phyloP scores from a whole-genome alignment of 2,113 vertebrate genomes.

The Rhabdomys dilectus region DNA sequence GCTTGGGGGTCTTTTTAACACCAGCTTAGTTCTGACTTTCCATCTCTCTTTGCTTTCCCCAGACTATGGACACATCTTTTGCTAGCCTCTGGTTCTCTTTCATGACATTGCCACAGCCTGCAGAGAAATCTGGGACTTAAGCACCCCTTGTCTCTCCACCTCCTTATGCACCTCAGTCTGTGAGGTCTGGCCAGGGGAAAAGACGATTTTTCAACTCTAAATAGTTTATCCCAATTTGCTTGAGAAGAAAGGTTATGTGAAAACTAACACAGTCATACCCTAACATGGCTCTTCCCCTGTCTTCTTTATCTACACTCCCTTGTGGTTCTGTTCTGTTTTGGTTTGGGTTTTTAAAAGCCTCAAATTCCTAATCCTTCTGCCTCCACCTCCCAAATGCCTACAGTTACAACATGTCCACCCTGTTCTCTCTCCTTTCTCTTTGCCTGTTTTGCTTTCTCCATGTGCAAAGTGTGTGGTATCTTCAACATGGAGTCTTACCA shows the following conservation, averaged over 20 bases:
- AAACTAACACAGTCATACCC: not conserved
- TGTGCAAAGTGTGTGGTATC: not conserved
- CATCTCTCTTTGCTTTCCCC: not conserved
- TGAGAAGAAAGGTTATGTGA: conserved; percentile 38
- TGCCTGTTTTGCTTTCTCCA: not conserved
- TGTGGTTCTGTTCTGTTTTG: not conserved
- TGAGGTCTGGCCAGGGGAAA: not conserved
- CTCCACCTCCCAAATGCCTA: not conserved
- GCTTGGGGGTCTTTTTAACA: not conserved
- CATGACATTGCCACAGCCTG: not conserved
- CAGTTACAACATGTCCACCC: too few species aligned
- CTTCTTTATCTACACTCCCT: not conserved
- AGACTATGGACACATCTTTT: not conserved
- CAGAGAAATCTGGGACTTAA: not conserved
- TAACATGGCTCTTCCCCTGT: not conserved
- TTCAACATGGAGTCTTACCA: not conserved
- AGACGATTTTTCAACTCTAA: conserved; percentile 51
- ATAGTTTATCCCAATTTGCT: conserved; percentile 14
- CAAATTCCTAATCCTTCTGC: not conserved
- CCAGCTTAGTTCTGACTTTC: not conserved
- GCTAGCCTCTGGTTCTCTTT: not conserved
- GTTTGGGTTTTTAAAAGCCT: not conserved
- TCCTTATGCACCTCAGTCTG: not conserved
- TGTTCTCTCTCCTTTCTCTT: not conserved
- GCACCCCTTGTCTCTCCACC: not conserved